Base-by-base conservation (phyloP, 30 jellyfish, hydroid and myxozoan species). In the Pseudorhiza aurosa region DNA sequence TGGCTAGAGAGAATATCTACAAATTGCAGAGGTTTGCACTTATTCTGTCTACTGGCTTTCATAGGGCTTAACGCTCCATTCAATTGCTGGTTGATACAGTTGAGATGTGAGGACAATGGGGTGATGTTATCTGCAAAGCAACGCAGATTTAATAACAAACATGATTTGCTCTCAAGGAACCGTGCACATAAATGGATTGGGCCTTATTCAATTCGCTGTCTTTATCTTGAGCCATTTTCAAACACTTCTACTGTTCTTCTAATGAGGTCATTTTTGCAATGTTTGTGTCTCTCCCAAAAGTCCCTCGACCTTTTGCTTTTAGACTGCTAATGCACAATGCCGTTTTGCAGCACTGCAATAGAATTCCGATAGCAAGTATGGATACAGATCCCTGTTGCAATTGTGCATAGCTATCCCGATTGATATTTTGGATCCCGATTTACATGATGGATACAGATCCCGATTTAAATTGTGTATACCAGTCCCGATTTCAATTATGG, bases 51-150 rank as follows among this genome's bases (percentile, higher is more conserved):
- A 43, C 78, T 44, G 91, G 53, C 71, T 65, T 36, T 80, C 77
- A 53, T 15, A 47, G 71, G 74, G 82, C 82, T 78, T 78, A 59
- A 78, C 21, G 55, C 62, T 62, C 73, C 63, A 42, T 31, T 32
- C 81, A 78, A 78, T 60, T 46, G 90, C 47, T 45, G 65, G 90
- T 64, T 78, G 90, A 78, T 78, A 78, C 90, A 59, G 90, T 78
- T 58, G 71, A 76, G 49, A 63, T 36, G 70, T 62, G 69, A 30
- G 68, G 37, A 78, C 74, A 45, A 78, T 26, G 67, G 72, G 29
- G 10, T n/a, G 90, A 78, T 78, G 82, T 78, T 80, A 80, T 80
- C 91, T 37, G 35, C 36, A 24, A n/a, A 47, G 73, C 24, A 10
- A 78, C 69, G 82, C 50, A 40, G 57, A 78, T 78, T 64, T 57